Evolutionary conservation across 2,888 invertebrate species (phyloP).

Genomic region (Eucera pruinosa): DNA sequence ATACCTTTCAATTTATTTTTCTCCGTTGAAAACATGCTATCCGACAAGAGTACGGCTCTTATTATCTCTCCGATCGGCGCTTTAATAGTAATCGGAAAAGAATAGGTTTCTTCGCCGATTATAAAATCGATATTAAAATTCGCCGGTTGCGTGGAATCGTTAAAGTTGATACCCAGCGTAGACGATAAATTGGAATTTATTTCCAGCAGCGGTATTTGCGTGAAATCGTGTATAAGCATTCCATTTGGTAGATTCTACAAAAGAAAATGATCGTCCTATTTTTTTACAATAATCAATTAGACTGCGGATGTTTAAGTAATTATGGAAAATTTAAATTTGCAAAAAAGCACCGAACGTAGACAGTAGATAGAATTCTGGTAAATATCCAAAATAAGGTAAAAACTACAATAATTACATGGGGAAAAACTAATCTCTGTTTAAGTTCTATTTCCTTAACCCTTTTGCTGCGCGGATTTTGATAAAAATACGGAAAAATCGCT

Average conservation of each 20-base stretch:
- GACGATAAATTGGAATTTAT: conserved; percentile 88
- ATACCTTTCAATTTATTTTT: conserved; percentile 94
- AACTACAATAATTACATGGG: no score
- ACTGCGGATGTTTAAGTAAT: no score
- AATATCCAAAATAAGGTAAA: no score
- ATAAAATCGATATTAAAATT: conserved; percentile 91
- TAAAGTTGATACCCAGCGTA: conserved; percentile 95
- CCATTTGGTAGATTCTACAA: conserved; percentile 88
- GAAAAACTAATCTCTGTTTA: no score
- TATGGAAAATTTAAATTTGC: no score
- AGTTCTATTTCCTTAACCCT: no score
- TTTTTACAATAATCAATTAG: neutral
- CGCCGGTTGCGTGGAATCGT: conserved; percentile 95
- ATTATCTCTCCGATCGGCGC: conserved; percentile 95
- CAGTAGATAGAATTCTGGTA: no score
- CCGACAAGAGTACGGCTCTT: conserved; percentile 91
- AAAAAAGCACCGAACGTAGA: no score
- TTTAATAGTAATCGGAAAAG: conserved; percentile 87
- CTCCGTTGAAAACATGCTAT: conserved; percentile 89
- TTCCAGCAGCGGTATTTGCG: conserved; percentile 88
- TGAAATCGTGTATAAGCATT: conserved; percentile 91
- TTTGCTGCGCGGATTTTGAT: no score
- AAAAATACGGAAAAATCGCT: no score
- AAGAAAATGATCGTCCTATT: conserved; percentile 56
- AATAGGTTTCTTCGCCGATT: conserved; percentile 76